Conservation (phyloP, 2,797 vertebrate genomes). For the Mormyrops attenuatus region DNA sequence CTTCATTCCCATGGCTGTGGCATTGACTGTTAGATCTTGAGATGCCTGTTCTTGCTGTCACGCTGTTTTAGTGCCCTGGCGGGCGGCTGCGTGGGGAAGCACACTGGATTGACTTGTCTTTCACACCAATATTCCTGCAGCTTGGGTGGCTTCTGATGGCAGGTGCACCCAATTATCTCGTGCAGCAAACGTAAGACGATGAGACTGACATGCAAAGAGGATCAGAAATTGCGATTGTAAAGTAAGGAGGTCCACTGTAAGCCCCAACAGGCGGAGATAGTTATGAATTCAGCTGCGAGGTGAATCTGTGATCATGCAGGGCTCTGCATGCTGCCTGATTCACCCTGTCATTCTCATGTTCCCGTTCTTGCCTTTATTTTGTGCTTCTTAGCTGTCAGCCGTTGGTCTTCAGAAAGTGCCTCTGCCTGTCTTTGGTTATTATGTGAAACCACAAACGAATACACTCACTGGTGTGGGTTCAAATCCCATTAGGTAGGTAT, state of each 20-base stretch:
- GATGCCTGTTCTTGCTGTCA: background rate
- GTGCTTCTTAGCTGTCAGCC: conserved; percentile 38
- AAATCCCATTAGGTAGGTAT: background rate
- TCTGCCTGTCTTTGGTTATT: conserved; percentile 56
- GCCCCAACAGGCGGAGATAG: background rate
- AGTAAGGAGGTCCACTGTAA: conserved; percentile 42
- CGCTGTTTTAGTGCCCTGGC: background rate
- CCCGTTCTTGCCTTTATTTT: background rate
- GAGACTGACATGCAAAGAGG: conserved; percentile 47
- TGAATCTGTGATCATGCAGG: conserved; percentile 8
- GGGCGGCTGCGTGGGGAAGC: background rate
- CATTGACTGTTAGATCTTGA: background rate
- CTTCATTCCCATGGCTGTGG: background rate
- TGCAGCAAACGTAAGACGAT: conserved; percentile 51
- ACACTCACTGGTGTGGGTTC: conserved; percentile 39
- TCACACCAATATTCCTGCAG: conserved; percentile 48
- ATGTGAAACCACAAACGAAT: conserved; percentile 36
- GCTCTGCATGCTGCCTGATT: conserved; percentile 55
- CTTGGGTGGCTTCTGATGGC: conserved; percentile 41
- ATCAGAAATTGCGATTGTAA: conserved; percentile 47
- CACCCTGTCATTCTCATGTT: conserved; percentile 18
- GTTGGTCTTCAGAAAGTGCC: conserved; percentile 57
- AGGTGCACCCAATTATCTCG: conserved; percentile 56
- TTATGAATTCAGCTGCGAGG: conserved; percentile 41
- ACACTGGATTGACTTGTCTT: background rate